phyloP scores from a whole-genome alignment of 2,797 vertebrate genomes.

The Urosaurus nigricauda region DNA sequence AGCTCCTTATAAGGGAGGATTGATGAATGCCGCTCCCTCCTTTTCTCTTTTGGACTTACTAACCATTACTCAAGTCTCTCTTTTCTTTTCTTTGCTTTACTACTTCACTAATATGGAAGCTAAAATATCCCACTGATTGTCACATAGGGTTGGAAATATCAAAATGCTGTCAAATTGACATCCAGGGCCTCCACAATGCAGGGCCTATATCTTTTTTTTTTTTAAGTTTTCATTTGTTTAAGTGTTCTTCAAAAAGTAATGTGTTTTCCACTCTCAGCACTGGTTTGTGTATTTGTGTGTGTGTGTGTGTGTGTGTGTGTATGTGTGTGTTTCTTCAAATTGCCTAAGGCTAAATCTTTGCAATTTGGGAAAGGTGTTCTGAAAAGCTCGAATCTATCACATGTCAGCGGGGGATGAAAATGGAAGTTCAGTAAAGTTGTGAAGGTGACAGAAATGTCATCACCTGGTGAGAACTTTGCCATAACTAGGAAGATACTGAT shows the following conservation, averaged over 20 bases:
- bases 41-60: neutral
- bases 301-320: neutral
- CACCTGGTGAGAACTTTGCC: constrained; percentile 37
- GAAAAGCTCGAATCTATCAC: constrained; percentile 59
- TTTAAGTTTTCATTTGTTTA: constrained; percentile 37
- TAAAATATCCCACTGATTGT: no score
- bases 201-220: no score
- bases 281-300: neutral
- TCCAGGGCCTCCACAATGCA: no score
- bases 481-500: constrained; percentile 42
- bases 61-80: neutral
- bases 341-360: constrained; percentile 45
- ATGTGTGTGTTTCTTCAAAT: neutral
- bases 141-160: no score
- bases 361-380: constrained; percentile 55
- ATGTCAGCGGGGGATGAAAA: constrained; percentile 60
- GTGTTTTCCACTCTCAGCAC: neutral
- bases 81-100: neutral
- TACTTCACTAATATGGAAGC: neutral
- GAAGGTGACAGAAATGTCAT: constrained; percentile 60
- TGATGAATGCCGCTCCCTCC: neutral
- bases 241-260: constrained; percentile 4
- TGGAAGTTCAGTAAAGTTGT: constrained; percentile 46
- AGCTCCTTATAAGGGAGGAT: neutral
- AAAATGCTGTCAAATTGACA: no score